Conservation (phyloP, 2,888 invertebrate genomes). For the Rhopalosiphum nymphaeae region DNA sequence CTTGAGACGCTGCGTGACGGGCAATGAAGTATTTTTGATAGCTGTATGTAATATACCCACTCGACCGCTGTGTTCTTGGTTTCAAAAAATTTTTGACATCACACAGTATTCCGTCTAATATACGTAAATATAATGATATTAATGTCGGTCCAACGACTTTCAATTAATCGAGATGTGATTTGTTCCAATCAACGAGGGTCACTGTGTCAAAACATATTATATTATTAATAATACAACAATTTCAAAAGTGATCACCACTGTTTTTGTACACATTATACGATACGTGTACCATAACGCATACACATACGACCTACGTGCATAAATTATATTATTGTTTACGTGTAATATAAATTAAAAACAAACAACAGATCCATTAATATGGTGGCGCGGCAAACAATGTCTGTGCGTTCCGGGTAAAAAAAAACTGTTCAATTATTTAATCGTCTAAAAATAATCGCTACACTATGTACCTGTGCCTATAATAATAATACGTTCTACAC, state of each 20-base stretch:
- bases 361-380: background rate
- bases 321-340: background rate
- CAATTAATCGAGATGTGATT: background rate
- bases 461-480: background rate
- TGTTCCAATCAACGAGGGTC: background rate
- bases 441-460: background rate
- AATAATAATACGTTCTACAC: background rate
- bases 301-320: background rate
- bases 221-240: background rate
- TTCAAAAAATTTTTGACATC: background rate
- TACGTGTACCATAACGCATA: background rate
- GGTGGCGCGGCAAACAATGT: background rate
- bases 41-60: background rate
- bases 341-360: slow-evolving; percentile 9
- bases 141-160: background rate
- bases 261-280: slow-evolving; percentile 1
- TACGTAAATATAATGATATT: background rate
- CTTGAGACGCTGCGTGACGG: background rate
- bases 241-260: background rate
- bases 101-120: background rate
- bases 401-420: background rate
- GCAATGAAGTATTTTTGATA: background rate
- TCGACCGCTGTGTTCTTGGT: background rate
- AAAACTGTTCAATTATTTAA: background rate
- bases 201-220: background rate